Evolutionary conservation across 2,888 invertebrate genomes (phyloP), one percentile per base, ranked within the genome.

Genomic region (Pandemis cinnamomeana): DNA sequence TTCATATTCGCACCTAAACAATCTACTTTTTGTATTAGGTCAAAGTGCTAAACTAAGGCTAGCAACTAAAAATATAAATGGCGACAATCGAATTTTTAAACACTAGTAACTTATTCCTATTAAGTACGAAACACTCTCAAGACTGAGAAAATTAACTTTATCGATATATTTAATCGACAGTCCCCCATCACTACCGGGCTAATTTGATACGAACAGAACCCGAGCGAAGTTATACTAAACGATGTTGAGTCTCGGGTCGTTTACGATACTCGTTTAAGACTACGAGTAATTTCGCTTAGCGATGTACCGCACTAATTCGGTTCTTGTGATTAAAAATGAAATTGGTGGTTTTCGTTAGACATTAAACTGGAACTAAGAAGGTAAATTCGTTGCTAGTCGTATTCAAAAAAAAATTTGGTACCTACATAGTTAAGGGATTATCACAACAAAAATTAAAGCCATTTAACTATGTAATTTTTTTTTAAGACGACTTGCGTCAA

Each of bases 141-240:
- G 27, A 36, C 27, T 36, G 2, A 36, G 27, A 4, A 36, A 36
- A 36, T 44, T 44, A 44, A 44, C 7, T 46, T 79, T 84, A 81
- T 86, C 83, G 82, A 84, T 78, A 53, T 67, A 36, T 48, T 66
- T 71, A 77, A 82, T 84, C 82, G 82, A 83, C 68, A 68, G n/a
- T 0, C 7, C 2, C 76, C 61, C 87, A 81, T 71, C 89, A 72
- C 88, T 89, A 86, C 7, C 3, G 48, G 67, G 79, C 79, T 78
- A 86, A 88, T 88, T 88, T 86, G 85, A 86, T 86, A 85, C 82
- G 79, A 80, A 82, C 82, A 80, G 83, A 85, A 84, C 82, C 80
- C 75, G 80, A 80, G 71, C 75, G 74, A 73, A 78, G 78, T 78
- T 77, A 68, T 58, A 77, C 79, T 81, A 79, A 79, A 79, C 78